Evolutionary conservation across 2,797 vertebrate genomes (phyloP).

Genomic region (Scolopax rusticola): DNA sequence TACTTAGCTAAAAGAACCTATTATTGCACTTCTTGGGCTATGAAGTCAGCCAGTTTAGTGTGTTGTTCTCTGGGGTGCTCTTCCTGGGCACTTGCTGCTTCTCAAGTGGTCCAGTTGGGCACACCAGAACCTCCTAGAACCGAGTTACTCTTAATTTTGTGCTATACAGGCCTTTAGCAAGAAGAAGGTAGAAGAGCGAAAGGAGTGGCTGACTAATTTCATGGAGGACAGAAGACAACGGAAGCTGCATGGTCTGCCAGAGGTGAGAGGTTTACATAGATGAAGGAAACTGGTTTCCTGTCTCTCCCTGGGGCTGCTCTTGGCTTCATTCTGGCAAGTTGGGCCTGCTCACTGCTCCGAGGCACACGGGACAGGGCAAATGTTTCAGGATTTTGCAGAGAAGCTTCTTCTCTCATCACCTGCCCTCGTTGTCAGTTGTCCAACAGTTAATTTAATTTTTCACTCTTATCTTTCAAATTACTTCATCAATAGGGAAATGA

Average conservation of each 20-base stretch:
- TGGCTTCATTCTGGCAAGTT: neutral
- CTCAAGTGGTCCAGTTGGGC: neutral
- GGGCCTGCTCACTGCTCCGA: neutral
- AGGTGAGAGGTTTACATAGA: slow-evolving; percentile 81
- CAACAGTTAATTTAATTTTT: neutral
- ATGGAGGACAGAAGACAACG: slow-evolving; percentile 93
- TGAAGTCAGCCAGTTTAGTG: neutral
- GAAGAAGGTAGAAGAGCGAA: slow-evolving; percentile 95
- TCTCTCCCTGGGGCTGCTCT: slow-evolving; percentile 11
- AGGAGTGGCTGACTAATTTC: slow-evolving; percentile 97
- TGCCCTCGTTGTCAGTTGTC: neutral
- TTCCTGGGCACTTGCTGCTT: neutral
- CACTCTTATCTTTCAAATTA: neutral
- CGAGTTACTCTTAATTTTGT: slow-evolving; percentile 43
- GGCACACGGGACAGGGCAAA: neutral
- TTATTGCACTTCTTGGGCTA: neutral
- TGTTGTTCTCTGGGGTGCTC: neutral
- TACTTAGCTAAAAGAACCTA: neutral
- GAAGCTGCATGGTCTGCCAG: slow-evolving; percentile 92
- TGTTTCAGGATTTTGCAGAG: neutral
- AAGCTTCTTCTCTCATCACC: neutral
- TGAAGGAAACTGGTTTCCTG: slow-evolving; percentile 22
- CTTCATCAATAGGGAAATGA: neutral
- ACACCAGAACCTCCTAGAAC: neutral
- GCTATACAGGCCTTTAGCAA: slow-evolving; percentile 95